phyloP scores from a whole-genome alignment of 2,113 vertebrate genomes.

The Takifugu bimaculatus region DNA sequence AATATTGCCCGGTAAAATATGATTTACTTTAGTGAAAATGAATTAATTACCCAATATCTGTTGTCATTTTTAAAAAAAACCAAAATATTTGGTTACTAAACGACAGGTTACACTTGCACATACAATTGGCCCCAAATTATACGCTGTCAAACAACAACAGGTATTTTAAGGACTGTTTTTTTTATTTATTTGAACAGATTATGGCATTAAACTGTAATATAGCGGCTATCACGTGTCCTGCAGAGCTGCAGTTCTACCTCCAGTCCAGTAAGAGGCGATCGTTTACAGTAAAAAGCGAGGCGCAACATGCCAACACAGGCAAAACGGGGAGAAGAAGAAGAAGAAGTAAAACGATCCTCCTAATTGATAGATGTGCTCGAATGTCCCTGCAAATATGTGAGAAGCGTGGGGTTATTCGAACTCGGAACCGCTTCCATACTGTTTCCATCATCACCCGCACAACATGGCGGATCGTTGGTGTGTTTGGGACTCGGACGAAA shows the following conservation, averaged over 20 bases:
- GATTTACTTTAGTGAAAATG: not conserved
- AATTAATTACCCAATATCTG: too few species aligned
- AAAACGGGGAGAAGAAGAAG: constrained; percentile 39
- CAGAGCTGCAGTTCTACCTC: not conserved
- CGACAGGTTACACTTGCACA: too few species aligned
- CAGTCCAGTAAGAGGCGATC: constrained; percentile 27
- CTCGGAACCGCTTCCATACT: not conserved
- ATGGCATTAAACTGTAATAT: too few species aligned
- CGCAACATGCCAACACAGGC: constrained; percentile 4
- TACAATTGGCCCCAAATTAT: too few species aligned
- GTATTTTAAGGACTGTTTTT: too few species aligned
- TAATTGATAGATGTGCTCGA: constrained; percentile 21
- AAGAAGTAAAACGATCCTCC: constrained; percentile 31
- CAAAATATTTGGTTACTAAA: too few species aligned
- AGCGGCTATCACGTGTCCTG: not conserved
- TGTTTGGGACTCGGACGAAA: not conserved
- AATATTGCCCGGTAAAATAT: not conserved
- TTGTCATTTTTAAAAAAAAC: too few species aligned
- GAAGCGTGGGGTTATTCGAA: constrained; percentile 23
- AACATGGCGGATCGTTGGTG: constrained; percentile 29
- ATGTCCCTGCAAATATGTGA: constrained; percentile 37
- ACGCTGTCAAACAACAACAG: too few species aligned
- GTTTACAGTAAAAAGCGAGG: not conserved
- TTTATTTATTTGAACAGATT: too few species aligned
- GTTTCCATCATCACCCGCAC: not conserved